phyloP scores from a whole-genome alignment of 1,140 invertebrate genomes.

The Aleiodes sp. region DNA sequence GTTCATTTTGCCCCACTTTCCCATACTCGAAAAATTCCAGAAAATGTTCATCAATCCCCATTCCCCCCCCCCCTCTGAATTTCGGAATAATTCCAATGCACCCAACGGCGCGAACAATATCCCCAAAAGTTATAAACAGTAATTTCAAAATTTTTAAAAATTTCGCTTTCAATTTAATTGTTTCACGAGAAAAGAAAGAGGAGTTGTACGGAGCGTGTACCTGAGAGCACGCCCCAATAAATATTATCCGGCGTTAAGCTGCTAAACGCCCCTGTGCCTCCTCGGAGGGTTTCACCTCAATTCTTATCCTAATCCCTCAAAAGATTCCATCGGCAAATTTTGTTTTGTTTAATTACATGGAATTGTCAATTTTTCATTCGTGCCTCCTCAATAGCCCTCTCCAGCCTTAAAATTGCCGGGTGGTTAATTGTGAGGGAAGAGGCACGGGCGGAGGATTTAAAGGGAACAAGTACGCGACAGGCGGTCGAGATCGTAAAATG shows the following conservation, averaged over 20 bases:
- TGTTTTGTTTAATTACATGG: not conserved
- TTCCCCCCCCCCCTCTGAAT: too few species aligned
- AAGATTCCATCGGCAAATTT: not conserved
- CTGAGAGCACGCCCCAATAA: not conserved
- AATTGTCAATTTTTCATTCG: not conserved
- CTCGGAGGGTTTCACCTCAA: not conserved
- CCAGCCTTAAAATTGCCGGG: not conserved
- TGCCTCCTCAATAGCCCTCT: too few species aligned
- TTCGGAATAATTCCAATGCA: too few species aligned
- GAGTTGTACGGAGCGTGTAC: not conserved
- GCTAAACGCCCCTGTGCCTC: not conserved
- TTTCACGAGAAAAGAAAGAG: too few species aligned
- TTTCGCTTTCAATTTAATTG: too few species aligned
- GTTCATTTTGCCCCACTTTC: too few species aligned
- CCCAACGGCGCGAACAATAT: too few species aligned
- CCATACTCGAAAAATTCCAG: too few species aligned
- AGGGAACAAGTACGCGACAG: not conserved
- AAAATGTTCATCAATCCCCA: too few species aligned
- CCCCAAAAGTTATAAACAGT: too few species aligned
- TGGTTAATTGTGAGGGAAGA: not conserved
- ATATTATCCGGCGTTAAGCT: not conserved
- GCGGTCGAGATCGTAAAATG: not conserved
- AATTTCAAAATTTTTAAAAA: too few species aligned
- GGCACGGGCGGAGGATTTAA: slow-evolving; percentile 1
- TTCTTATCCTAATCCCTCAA: not conserved